Base-by-base conservation (phyloP, 2,797 vertebrate species). In the Anableps anableps region DNA sequence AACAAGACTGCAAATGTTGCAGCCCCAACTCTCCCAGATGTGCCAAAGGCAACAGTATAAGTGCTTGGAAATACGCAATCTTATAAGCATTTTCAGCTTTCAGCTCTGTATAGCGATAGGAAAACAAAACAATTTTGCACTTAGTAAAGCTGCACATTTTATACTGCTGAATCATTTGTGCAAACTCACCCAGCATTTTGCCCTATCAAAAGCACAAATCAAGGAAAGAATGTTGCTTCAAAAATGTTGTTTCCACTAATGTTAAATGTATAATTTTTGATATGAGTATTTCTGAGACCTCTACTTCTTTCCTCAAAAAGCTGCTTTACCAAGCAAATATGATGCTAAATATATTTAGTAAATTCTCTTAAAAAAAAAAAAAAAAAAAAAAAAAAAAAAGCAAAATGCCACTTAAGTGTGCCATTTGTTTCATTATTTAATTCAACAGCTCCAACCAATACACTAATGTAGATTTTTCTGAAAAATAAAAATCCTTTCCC, bases 131-230 rank as follows among this genome's bases (percentile, higher is more conserved):
- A 36, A 31, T 23, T 1, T n/a, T 71, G 31, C 31, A 75, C 21
- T 72, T 26, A 17, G 64, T 23, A 47, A 70, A 70, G 21, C 1
- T 38, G 13, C 14, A 36, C 14, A 47, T 45, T 75, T 45, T 60
- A 77, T 76, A 51, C 14, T 62, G 62, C 51, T 77, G 26, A 89
- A 85, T 87, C 4, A 78, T 80, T 86, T 83, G 78, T 14, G 34
- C n/a, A 50, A 58, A 79, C 8, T 41, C 74, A 34, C 60, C 6
- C 58, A 79, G 58, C 11, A 31, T 75, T 79, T 85, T 76, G 13
- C 14, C 23, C 38, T 3, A 13, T 71, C 41, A 45, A 70, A 71
- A 17, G 5, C 68, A 43, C 23, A 21, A 19, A 19, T 19, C 3
- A 19, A 21, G 17, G 11, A 45, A 70, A n/a, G 13, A 34, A 55